Conservation (phyloP, 2,113 vertebrate species). For the Siniperca knerii region DNA sequence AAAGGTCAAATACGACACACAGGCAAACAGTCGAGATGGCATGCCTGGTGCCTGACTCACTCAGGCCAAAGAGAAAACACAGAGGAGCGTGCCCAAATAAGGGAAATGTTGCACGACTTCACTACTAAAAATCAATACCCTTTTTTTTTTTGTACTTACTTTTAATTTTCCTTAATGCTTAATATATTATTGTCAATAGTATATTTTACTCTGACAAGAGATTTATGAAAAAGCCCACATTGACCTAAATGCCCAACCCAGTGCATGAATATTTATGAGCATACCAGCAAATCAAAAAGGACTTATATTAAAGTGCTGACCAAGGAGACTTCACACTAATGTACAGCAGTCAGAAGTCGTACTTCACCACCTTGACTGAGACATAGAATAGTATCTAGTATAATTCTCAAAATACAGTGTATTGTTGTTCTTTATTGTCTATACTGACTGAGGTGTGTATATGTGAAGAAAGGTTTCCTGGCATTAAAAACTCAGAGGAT, state of each 20-base stretch:
- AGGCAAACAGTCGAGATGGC: constrained; percentile 16
- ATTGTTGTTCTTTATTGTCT: background rate
- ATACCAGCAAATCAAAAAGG: constrained; percentile 41
- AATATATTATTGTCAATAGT: constrained; percentile 24
- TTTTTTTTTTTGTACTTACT: constrained; percentile 8
- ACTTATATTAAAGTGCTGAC: constrained; percentile 59
- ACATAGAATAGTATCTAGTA: constrained; percentile 7
- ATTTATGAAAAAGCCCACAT: constrained; percentile 49
- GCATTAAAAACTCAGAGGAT: background rate
- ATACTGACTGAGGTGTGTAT: background rate
- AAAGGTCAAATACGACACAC: constrained; percentile 57
- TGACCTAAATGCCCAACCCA: constrained; percentile 44
- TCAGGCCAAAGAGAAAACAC: constrained; percentile 31
- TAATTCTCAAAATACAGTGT: background rate
- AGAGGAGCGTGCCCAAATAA: constrained; percentile 2
- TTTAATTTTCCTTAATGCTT: constrained; percentile 41
- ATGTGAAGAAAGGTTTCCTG: background rate
- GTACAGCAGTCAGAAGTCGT: constrained; percentile 16
- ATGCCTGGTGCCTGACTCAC: constrained; percentile 40
- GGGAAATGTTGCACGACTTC: background rate
- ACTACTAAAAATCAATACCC: constrained; percentile 40
- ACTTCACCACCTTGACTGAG: background rate
- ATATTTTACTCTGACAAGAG: constrained; percentile 57
- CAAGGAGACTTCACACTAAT: constrained; percentile 35
- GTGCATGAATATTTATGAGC: constrained; percentile 65